phyloP scores from a whole-genome alignment of 2,113 vertebrate species.

The Cathartes aura region DNA sequence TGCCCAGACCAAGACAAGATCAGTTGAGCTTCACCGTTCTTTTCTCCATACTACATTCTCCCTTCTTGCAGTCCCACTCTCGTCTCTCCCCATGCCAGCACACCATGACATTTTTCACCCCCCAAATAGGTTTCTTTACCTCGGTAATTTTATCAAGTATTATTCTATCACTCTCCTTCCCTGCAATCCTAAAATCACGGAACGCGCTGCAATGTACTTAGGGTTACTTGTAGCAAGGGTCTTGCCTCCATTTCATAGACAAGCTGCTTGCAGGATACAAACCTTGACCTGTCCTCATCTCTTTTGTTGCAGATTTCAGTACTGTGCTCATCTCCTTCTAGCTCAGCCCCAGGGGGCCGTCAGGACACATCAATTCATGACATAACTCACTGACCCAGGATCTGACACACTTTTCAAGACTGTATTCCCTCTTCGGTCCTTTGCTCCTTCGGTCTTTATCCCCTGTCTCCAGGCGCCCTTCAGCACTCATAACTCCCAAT shows the following conservation, averaged over 20 bases:
- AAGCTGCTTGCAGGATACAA: not conserved
- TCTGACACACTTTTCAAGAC: not conserved
- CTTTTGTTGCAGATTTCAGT: not conserved
- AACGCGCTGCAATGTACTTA: not conserved
- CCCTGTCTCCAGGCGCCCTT: not conserved
- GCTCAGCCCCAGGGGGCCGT: not conserved
- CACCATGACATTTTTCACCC: not conserved
- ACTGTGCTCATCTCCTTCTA: not conserved
- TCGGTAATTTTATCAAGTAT: not conserved
- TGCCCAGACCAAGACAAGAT: not conserved
- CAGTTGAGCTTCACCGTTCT: not conserved
- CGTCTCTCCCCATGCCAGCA: not conserved
- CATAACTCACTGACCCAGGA: not conserved
- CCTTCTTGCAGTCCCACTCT: not conserved
- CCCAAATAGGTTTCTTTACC: not conserved
- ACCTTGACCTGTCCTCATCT: not conserved
- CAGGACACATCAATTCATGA: not conserved
- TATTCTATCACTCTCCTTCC: not conserved
- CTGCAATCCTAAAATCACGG: not conserved
- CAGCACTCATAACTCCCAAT: not conserved
- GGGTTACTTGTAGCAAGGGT: not conserved
- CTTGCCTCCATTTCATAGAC: accelerated
- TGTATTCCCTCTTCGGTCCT: not conserved
- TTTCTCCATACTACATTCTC: not conserved
- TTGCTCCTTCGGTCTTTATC: not conserved